phyloP scores from a whole-genome alignment of 1,140 invertebrate species.

The Adoxophyes honmai region DNA sequence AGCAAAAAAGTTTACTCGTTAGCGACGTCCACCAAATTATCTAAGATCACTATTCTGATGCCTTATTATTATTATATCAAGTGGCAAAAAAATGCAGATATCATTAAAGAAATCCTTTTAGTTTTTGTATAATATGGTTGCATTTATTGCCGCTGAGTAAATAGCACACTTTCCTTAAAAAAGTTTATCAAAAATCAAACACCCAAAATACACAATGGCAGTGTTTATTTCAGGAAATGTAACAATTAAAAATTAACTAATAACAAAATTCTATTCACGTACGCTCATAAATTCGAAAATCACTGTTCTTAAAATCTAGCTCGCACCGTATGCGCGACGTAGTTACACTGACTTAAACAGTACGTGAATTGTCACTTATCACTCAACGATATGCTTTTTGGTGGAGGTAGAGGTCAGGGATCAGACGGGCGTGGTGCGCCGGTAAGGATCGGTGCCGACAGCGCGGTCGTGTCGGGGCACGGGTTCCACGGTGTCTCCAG shows the following conservation, averaged over 20 bases:
- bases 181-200: conserved; percentile 16
- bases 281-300: conserved; percentile 65
- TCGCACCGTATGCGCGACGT: conserved; percentile 34
- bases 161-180: conserved; percentile 28
- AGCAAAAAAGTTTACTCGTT: too few relatives aligned
- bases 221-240: conserved; percentile 71
- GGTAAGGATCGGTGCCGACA: conserved; percentile 61
- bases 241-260: conserved; percentile 62
- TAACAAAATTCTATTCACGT: conserved; percentile 54
- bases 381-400: conserved; percentile 71
- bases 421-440: conserved; percentile 70
- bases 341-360: conserved; percentile 40
- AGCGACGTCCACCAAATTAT: too few relatives aligned
- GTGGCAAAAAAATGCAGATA: too few relatives aligned
- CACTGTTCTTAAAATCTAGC: conserved; percentile 47
- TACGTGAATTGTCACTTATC: conserved; percentile 51
- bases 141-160: too few relatives aligned
- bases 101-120: too few relatives aligned
- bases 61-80: too few relatives aligned
- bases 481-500: conserved; percentile 33
- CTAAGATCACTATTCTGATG: too few relatives aligned
- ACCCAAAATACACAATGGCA: conserved; percentile 62
- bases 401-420: conserved; percentile 37
- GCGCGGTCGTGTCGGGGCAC: conserved; percentile 56
- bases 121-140: too few relatives aligned